These are phyloP conservation scores for Drosophila mayaguana DNA, from an alignment of 2,888 invertebrate species.

Conservation along the genomic window DNA sequence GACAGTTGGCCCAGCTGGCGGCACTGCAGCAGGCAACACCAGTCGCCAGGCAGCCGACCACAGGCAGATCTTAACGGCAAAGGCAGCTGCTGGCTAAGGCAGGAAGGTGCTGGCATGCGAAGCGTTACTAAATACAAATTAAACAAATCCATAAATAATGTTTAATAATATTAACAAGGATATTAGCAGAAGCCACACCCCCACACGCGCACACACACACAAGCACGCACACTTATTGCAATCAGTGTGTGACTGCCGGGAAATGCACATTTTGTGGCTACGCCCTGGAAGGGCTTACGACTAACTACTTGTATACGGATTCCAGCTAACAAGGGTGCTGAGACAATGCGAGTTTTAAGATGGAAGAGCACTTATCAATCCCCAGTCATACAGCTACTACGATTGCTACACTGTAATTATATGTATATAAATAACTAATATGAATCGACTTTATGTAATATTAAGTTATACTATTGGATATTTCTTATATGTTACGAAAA, in stretches of 20 bases:
- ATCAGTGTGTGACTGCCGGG: constrained; percentile 54
- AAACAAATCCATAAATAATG: constrained; percentile 85
- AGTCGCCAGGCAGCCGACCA: constrained; percentile 55
- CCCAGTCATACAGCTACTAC: background rate
- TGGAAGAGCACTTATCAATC: constrained; percentile 25
- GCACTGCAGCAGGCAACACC: constrained; percentile 40
- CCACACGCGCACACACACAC: constrained; percentile 23
- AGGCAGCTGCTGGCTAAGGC: background rate
- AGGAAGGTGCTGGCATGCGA: constrained; percentile 40
- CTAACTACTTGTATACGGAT: constrained; percentile 22
- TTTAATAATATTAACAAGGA: constrained; percentile 84
- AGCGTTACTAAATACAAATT: constrained; percentile 84
- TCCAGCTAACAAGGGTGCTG: constrained; percentile 35
- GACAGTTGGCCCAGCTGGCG: constrained; percentile 49
- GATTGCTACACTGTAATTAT: background rate
- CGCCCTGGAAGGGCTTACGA: constrained; percentile 38
- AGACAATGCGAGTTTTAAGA: constrained; percentile 18
- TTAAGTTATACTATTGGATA: no score
- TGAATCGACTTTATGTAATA: background rate
- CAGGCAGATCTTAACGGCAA: constrained; percentile 63
- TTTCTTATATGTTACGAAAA: no score
- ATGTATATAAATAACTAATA: background rate
- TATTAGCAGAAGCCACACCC: constrained; percentile 78
- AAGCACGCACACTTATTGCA: constrained; percentile 61
- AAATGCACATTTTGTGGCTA: constrained; percentile 49